Base-by-base conservation (phyloP, 2,888 invertebrate genomes). In the Synergus gifuensis region DNA sequence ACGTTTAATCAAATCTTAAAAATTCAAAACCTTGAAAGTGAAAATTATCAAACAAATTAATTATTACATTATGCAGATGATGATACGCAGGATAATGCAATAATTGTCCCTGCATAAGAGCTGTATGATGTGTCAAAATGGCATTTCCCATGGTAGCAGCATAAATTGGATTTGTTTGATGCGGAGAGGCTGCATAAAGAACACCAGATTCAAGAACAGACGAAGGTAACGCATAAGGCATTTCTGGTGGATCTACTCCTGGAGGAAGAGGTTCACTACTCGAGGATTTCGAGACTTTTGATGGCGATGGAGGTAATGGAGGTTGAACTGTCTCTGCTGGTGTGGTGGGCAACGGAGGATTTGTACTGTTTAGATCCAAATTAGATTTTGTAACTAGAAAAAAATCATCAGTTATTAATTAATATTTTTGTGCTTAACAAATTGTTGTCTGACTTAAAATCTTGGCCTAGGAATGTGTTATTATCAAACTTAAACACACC, bases 231-330 rank as follows among this genome's bases (percentile, higher is more conserved):
- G 89, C 80, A 63, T 90, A 92, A 1, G 92, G 88, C 64, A 91
- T 86, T 76, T 93, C 93, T 2, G 92, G 90, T 9, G 92, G 88
- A 85, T 94, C 94, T 0, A 94, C 93, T 4, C 94, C 94, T 9
- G 94, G 94, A 18, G 94, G 94, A n/a, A 93, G 86, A 16, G 94
- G 94, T 86, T 94, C 93, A n/a, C 7, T 64, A 18, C 9, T 80
- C 8, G 81, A 76, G 5, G 81, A 44, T 62, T 46, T 76, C 0
- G 36, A 36, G 14, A 58, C 46, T 62, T 78, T 80, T 16, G 83
- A 49, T 7, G 80, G 67, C 42, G 66, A 67, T n/a, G 67, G 67
- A 12, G 76, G 76, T 5, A 89, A 81, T 1, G 88, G 85, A 14
- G 88, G 87, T 9, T 83, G 80, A 5, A 87, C 78, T 78, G 85